These are phyloP conservation scores for Cerastis leucographa DNA, from an alignment of 2,888 invertebrate genomes.

Conservation along the genomic window DNA sequence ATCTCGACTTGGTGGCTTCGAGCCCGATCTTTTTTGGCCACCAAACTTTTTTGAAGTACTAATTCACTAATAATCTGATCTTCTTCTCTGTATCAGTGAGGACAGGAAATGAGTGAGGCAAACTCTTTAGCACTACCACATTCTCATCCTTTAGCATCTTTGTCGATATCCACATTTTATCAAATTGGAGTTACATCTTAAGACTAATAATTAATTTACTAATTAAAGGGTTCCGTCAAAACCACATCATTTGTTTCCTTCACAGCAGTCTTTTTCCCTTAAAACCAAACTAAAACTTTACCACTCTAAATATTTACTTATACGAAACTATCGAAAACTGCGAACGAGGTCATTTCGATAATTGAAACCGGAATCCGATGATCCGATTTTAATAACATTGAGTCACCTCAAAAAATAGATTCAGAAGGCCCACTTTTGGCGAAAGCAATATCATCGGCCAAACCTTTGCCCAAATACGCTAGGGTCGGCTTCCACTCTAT, in stretches of 20 bases:
- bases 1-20: not conserved
- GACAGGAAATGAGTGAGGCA: not conserved
- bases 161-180: too few relatives aligned
- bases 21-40: not conserved
- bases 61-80: not conserved
- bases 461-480: not conserved
- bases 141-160: not conserved
- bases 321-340: constrained; percentile 45
- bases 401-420: not conserved
- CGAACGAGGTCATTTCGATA: constrained; percentile 46
- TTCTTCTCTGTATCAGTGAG: not conserved
- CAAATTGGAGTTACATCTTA: not conserved
- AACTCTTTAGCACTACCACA: not conserved
- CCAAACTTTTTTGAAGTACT: not conserved
- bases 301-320: not conserved
- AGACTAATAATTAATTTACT: not conserved
- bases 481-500: not conserved
- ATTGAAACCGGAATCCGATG: constrained; percentile 56
- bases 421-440: constrained; percentile 18
- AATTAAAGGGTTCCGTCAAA: not conserved
- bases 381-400: constrained; percentile 49
- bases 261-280: not conserved
- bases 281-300: constrained; percentile 15
- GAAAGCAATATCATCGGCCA: not conserved
- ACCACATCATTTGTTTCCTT: not conserved